These are phyloP conservation scores for Drosophila buzzatii DNA, from an alignment of 2,888 invertebrate genomes.

Conservation along the genomic window DNA sequence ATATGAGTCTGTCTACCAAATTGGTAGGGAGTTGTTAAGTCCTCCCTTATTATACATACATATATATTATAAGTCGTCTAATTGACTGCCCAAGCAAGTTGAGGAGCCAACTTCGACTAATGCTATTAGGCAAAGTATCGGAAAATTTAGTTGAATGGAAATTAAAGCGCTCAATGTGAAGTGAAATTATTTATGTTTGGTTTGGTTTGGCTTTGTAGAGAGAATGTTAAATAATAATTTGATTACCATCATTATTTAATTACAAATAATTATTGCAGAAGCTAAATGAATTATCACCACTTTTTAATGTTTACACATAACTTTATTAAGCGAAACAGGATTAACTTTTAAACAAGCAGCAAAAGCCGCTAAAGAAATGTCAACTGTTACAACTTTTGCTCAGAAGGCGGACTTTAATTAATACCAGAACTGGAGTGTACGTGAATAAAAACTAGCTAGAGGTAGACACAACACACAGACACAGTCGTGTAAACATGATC, in stretches of 20 bases:
- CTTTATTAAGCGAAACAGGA: background rate
- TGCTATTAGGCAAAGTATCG: slow-evolving; percentile 23
- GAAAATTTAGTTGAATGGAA: background rate
- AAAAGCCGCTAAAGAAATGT: slow-evolving; percentile 4
- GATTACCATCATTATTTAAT: background rate
- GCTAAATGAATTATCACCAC: background rate
- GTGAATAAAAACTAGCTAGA: slow-evolving; percentile 7
- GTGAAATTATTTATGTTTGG: background rate
- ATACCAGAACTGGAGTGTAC: slow-evolving; percentile 23
- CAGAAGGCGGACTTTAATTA: slow-evolving; percentile 64
- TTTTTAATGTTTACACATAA: no score
- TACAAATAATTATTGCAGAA: background rate
- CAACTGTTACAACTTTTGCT: slow-evolving; percentile 45
- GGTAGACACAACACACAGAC: slow-evolving; percentile 5
- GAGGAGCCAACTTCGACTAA: slow-evolving; percentile 16
- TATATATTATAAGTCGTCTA: slow-evolving; percentile 47
- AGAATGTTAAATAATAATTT: background rate
- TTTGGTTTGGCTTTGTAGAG: background rate
- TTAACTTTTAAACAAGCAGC: background rate
- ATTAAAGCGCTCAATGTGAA: background rate
- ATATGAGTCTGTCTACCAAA: background rate
- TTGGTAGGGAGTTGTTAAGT: slow-evolving; percentile 14
- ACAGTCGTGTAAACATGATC: slow-evolving; percentile 38
- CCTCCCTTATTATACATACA: background rate
- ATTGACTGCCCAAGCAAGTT: slow-evolving; percentile 57